phyloP scores from a whole-genome alignment of 1,140 invertebrate genomes.

The Rhyacophila brunnea region DNA sequence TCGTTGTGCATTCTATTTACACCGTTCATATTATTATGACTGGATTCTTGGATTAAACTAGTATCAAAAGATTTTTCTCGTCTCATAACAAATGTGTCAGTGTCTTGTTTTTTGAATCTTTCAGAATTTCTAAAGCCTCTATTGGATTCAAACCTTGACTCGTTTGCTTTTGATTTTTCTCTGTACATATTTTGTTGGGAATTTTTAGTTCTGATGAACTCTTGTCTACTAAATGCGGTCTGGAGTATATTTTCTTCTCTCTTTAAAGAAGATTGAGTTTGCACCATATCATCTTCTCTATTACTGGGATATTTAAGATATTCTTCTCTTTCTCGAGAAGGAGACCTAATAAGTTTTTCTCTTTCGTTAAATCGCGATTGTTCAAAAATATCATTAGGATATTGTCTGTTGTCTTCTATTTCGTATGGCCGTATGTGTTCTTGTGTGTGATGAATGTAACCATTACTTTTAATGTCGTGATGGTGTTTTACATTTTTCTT shows the following conservation, averaged over 20 bases:
- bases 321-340: constrained; percentile 48
- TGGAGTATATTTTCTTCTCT: constrained; percentile 50
- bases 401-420: constrained; percentile 45
- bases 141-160: constrained; percentile 48
- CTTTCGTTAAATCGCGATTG: constrained; percentile 40
- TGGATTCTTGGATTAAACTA: constrained; percentile 42
- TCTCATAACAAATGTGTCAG: constrained; percentile 42
- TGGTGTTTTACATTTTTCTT: constrained; percentile 47
- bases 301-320: constrained; percentile 47
- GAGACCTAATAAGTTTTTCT: constrained; percentile 38
- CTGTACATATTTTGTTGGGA: constrained; percentile 48
- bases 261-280: constrained; percentile 47
- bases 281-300: constrained; percentile 45
- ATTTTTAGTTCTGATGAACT: constrained; percentile 44
- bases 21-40: constrained; percentile 36
- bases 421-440: constrained; percentile 41
- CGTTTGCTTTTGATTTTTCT: constrained; percentile 49
- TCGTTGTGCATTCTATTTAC: constrained; percentile 46
- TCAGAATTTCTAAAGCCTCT: constrained; percentile 53
- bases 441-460: constrained; percentile 37
- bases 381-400: constrained; percentile 45
- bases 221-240: constrained; percentile 41
- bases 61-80: constrained; percentile 55
- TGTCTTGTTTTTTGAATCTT: constrained; percentile 48
- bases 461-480: constrained; percentile 27